These are phyloP conservation scores for Mesorhabditis belari DNA, from an alignment of 2,888 invertebrate genomes.

Conservation along the genomic window DNA sequence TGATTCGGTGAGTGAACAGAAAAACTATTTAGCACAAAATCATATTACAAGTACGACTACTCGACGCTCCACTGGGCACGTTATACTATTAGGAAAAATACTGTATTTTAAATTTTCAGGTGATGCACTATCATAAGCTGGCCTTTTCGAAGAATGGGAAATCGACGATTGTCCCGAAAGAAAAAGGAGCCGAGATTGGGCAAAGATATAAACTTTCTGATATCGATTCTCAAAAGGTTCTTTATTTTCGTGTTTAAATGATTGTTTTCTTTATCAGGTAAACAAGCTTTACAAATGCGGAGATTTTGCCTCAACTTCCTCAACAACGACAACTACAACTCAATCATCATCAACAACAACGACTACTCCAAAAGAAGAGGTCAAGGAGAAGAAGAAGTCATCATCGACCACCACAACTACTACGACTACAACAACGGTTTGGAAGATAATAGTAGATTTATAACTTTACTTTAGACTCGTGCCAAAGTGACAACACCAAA, in stretches of 20 bases:
- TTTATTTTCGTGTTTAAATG: too few species aligned
- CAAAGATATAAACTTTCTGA: conserved; percentile 48
- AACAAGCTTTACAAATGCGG: conserved; percentile 55
- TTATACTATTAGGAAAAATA: too few species aligned
- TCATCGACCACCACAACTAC: conserved; percentile 9
- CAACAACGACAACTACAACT: conserved; percentile 21
- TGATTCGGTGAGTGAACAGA: conserved; percentile 54
- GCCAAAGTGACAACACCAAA: not conserved
- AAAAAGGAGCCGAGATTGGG: conserved; percentile 46
- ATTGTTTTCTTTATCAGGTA: too few species aligned
- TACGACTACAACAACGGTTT: conserved; percentile 5
- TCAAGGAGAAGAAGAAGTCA: not conserved
- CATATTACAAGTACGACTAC: not conserved
- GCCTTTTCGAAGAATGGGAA: conserved; percentile 59
- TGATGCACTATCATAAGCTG: conserved; percentile 68
- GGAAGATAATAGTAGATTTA: not conserved
- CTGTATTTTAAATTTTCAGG: not conserved
- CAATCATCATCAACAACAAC: conserved; percentile 11
- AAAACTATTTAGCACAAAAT: not conserved
- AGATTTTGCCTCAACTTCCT: conserved; percentile 23
- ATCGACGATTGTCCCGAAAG: conserved; percentile 57
- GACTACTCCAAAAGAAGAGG: not conserved
- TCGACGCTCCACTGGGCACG: not conserved
- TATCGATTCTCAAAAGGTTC: conserved; percentile 41
- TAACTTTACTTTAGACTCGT: not conserved